A percentile compares a stretch with the other conserved stretches of the same genome.
Evolutionary conservation across 1,140 invertebrate species (phyloP).

Genomic region (Pachyrhynchus sulphureomaculatus): DNA sequence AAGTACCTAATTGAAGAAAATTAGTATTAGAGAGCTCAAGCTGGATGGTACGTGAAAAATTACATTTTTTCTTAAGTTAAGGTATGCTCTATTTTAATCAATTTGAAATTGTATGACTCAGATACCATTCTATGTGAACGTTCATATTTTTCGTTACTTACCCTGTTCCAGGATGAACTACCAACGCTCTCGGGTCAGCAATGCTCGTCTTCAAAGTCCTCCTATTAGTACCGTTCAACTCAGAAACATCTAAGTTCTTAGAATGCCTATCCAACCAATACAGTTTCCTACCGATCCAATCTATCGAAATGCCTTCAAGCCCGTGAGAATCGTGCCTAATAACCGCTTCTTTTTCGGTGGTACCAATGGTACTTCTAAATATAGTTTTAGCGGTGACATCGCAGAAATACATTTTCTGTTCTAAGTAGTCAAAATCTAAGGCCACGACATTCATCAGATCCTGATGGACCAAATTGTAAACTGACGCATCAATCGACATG

Average conservation of each 20-base stretch:
- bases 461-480: conserved; percentile 85
- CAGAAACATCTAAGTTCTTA: conserved; percentile 89
- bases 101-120: too few species aligned
- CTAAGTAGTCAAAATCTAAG: conserved; percentile 86
- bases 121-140: too few species aligned
- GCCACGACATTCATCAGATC: conserved; percentile 96
- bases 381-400: conserved; percentile 94
- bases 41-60: too few species aligned
- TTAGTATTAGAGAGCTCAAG: too few species aligned
- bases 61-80: too few species aligned
- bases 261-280: conserved; percentile 98
- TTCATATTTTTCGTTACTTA: too few species aligned
- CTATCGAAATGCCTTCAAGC: conserved; percentile 93
- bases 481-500: conserved; percentile 84
- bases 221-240: conserved; percentile 89
- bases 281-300: conserved; percentile 95
- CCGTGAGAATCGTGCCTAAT: conserved; percentile 92
- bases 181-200: conserved; percentile 89
- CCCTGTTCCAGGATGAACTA: conserved; percentile 91
- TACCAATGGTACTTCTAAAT: conserved; percentile 67
- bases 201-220: conserved; percentile 86
- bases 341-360: conserved; percentile 72
- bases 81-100: too few species aligned
- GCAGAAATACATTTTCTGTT: conserved; percentile 88
- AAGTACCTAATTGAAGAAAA: too few species aligned